These are phyloP conservation scores for Onychorhynchus coronatus DNA, from an alignment of 2,113 vertebrate species.

Conservation along the genomic window DNA sequence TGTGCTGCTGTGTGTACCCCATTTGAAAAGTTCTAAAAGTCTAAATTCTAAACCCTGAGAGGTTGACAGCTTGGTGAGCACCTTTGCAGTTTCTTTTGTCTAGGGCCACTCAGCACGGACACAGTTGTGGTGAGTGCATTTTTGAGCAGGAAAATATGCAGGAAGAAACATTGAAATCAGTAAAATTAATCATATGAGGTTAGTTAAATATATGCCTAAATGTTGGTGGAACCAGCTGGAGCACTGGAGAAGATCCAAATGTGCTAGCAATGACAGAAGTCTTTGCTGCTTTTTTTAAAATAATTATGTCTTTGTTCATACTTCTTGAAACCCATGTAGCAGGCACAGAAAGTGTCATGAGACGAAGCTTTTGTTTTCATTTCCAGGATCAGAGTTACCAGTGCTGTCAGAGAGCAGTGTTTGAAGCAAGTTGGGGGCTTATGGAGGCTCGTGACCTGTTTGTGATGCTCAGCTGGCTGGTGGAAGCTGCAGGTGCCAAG, in stretches of 20 bases:
- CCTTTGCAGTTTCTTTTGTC: neutral
- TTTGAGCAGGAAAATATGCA: fast-evolving
- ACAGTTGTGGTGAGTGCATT: fast-evolving
- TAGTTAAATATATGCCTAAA: fast-evolving
- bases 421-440: neutral
- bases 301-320: neutral
- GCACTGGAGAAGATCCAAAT: neutral
- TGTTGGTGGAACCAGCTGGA: neutral
- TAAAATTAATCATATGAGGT: neutral
- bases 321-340: neutral
- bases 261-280: neutral
- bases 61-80: neutral
- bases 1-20: neutral
- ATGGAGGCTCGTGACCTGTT: fast-evolving
- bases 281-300: neutral
- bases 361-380: neutral
- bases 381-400: neutral
- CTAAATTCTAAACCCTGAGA: neutral
- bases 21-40: neutral
- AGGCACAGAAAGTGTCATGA: neutral
- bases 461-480: neutral
- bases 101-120: neutral
- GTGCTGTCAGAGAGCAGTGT: neutral
- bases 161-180: neutral
- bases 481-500: neutral